Evolutionary conservation across 23 tunicate genomes (phyloP), one percentile per base, ranked within the genome.

Genomic region (Halocynthia roretzi): DNA sequence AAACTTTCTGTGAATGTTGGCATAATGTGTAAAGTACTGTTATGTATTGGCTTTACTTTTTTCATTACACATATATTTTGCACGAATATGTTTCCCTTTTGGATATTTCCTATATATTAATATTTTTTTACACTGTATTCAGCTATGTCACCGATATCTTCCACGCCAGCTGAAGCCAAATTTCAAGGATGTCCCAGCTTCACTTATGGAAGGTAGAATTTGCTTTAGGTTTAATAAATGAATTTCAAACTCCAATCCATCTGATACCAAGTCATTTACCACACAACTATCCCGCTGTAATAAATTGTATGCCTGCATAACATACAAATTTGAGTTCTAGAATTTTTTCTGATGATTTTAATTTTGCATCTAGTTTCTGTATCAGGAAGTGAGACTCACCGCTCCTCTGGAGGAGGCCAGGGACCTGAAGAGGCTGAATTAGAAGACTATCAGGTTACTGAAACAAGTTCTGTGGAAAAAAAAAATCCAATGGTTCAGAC

Each of bases 101-200:
- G 44, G 4, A 31, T n/a, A 31, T 31, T 0, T 31, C 44, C 4
- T 15, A 1, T 60, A 60, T 15, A 60, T 1, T 15, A 60, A 15
- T 15, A 60, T 60, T 4, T 60, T n/a, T 15, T 60, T 60, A 15
- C 17, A 15, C n/a, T 67, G 51, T 55, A 68, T 76, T 44, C 55
- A 92, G 98, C 76, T 92, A 7, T 92, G 98, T 71, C 79, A 81
- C 52, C 77, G 98, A 51, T 92, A 92, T 58, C 83, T 92, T 18
- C 83, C 92, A 57, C 71, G 85, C 58, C 88, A 75, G 62, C 69
- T 50, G 23, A 76, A 79, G 66, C 91, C 91, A 51, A 76, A 67
- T 10, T 92, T 92, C 70, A 52, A 50, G 31, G 79, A 92, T 56
- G 53, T 92, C 49, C 92, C 98, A 11, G 84, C 79, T 52, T 70